Conservation (phyloP, 1,140 invertebrate species). For the Aphaenogaster floridana region DNA sequence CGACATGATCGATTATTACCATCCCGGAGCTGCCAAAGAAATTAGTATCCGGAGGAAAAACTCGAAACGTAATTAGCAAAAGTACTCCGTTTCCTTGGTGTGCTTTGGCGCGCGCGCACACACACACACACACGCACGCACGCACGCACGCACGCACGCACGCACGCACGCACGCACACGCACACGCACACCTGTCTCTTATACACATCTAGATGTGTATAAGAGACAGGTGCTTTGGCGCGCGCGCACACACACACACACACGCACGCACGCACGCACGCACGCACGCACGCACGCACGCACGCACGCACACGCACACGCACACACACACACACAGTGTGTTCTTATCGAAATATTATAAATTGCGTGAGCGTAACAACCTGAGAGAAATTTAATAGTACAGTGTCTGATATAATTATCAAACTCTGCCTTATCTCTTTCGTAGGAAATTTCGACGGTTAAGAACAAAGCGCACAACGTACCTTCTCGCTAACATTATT, state of each 20-base stretch:
- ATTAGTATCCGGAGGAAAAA: neutral
- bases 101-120: no score
- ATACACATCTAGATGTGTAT: no score
- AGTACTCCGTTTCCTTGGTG: neutral
- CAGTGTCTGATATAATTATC: neutral
- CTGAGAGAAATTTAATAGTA: neutral
- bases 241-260: no score
- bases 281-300: no score
- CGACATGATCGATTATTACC: neutral
- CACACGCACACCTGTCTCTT: no score
- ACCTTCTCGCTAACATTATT: conserved; percentile 1
- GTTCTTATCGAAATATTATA: neutral
- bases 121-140: no score
- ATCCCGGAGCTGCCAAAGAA: neutral
- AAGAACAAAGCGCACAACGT: neutral
- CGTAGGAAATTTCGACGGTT: neutral
- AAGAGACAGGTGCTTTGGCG: no score
- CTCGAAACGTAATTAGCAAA: neutral
- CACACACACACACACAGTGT: neutral
- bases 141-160: no score
- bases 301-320: no score
- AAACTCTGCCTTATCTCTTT: neutral
- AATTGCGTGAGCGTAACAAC: neutral
- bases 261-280: no score
- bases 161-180: no score